Conservation (phyloP, 2,888 invertebrate genomes). For the Eledone cirrhosa region DNA sequence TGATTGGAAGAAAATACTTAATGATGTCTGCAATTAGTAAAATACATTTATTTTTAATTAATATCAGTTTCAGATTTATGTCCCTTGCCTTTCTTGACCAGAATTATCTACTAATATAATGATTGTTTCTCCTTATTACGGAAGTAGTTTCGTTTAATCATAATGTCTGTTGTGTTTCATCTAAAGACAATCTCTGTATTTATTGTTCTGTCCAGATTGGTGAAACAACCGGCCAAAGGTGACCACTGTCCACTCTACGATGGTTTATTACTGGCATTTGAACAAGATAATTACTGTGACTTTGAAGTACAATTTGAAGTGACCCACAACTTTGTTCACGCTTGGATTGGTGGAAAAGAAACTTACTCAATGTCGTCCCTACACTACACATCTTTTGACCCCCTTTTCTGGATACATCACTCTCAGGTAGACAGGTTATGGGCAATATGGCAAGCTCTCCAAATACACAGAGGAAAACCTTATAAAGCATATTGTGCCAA, state of each 20-base stretch:
- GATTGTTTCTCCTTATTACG: too few species aligned
- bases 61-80: too few species aligned
- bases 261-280: slow-evolving; percentile 34
- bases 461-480: slow-evolving; percentile 36
- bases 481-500: slow-evolving; percentile 42
- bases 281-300: slow-evolving; percentile 43
- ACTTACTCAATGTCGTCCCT: slow-evolving; percentile 38
- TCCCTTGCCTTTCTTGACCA: too few species aligned
- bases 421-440: slow-evolving; percentile 39
- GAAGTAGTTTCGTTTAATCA: too few species aligned
- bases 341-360: slow-evolving; percentile 39
- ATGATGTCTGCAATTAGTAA: too few species aligned
- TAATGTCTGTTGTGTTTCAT: too few species aligned
- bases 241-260: slow-evolving; percentile 15
- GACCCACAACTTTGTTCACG: slow-evolving; percentile 41
- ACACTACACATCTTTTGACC: slow-evolving; percentile 40
- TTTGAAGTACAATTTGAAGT: slow-evolving; percentile 43
- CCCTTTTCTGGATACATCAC: slow-evolving; percentile 41
- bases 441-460: slow-evolving; percentile 43
- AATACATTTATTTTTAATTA: too few species aligned
- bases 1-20: too few species aligned
- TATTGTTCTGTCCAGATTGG: background rate
- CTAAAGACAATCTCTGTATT: too few species aligned
- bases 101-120: too few species aligned
- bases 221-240: slow-evolving; percentile 3